Base-by-base conservation (phyloP, 2,888 invertebrate genomes). In the Tortricodes alternella region DNA sequence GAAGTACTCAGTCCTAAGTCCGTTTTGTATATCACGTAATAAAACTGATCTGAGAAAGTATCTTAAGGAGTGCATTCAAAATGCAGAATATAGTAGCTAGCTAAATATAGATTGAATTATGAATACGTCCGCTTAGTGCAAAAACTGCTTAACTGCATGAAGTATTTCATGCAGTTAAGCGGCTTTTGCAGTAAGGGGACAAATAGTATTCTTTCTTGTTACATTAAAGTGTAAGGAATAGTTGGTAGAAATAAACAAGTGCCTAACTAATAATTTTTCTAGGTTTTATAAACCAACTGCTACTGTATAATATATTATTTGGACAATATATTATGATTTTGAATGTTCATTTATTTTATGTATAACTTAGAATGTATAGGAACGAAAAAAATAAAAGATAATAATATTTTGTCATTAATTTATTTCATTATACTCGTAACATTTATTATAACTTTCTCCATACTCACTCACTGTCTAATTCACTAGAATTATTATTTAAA, bases 381-480 rank as follows among this genome's bases (percentile, higher is more conserved):
- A 24, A 38, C 35, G 21, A 18, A 24, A 44, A 29, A 32, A 66
- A 65, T 62, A 61, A 64, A 53, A 58, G 29, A 50, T 15, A n/a
- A 48, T 15, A 48, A 19, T 64, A 60, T 67, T 70, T 76, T 80
- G 71, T 80, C 70, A 78, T 84, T 83, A 79, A 71, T 85, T 88
- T 85, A 87, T 81, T 89, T 86, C 74, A 87, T 88, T 87, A 87
- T 89, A 89, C 78, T 90, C 85, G 78, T 89, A 90, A 90, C 89
- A 90, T 89, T 64, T 56, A 64, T 64, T 61, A 62, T 64, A 62
- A 62, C 80, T 80, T 83, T 79, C 70, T 74, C 87, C 88, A 88
- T 67, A 80, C 73, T 83, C 85, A 89, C 80, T 87, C 87, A 83
- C 84, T 78, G 82, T 73, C 89, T 89, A 89, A 83, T 84, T 86